Base-by-base conservation (phyloP, 2,113 vertebrate species). In the Trachemys scripta region DNA sequence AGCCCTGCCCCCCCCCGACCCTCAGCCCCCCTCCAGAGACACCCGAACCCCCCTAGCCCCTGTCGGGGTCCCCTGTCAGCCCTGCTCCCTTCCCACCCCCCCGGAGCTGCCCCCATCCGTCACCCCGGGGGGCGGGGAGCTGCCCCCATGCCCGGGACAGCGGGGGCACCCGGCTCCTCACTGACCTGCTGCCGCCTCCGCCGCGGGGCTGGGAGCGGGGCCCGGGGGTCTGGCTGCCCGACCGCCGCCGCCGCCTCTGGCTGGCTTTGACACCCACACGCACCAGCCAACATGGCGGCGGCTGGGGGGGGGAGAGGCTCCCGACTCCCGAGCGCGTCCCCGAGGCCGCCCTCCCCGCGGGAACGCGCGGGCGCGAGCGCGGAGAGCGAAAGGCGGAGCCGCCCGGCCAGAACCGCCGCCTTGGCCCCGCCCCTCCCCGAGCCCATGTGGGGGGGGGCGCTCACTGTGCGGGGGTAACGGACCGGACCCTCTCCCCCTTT, bases 231-330 rank as follows among this genome's bases (percentile, higher is more conserved):
- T 89, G 88, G 76, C 88, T 87, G 17, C 90, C 78, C 88, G 59
- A 86, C 85, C 88, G 91, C 94, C 59, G 82, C 91, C 75, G 45
- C 93, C 82, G 95, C 93, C 86, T 90, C 95, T 42, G 80, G 35
- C 97, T 93, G 89, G 10, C 87, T 96, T 95, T 97, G 98, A 97
- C 97, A 97, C 97, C 97, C 97, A 96, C 98, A 96, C 97, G 92
- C 95, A 72, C 95, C 96, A 96, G 80, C 96, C 98, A 98, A 98
- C 98, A 98, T 98, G 98, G 98, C 98, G 97, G 97, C 96, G 89
- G 96, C 72, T 91, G 96, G 92, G 81, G 19, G 76, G 25, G 76
- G 35, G 1, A 4, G 3, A 9, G 6, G 12, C 3, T 9, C 2
- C 2, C 12, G 50, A 2, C 14, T 3, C 49, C 56, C 16, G 20